phyloP scores from a whole-genome alignment of 2,113 vertebrate species.

The Spermophilus dauricus region DNA sequence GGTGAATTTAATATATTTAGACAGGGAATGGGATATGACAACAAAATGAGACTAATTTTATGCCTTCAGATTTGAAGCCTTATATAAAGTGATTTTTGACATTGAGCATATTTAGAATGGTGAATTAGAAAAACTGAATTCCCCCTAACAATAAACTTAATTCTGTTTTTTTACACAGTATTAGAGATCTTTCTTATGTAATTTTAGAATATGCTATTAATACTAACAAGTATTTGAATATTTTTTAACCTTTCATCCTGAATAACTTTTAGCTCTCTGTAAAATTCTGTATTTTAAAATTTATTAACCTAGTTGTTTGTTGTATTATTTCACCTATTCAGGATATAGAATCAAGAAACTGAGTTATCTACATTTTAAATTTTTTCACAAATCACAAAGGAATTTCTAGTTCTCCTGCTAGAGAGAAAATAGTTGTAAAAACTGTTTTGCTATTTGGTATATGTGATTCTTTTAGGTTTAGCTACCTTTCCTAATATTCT shows the following conservation, averaged over 20 bases:
- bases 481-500: slow-evolving; percentile 54
- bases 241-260: background rate
- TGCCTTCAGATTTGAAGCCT: background rate
- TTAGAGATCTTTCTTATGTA: slow-evolving; percentile 21
- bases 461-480: background rate
- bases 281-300: background rate
- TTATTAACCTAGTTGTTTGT: background rate
- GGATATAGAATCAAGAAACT: background rate
- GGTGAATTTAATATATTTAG: slow-evolving; percentile 8
- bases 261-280: background rate
- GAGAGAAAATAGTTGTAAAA: background rate
- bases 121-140: slow-evolving; percentile 35
- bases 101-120: background rate
- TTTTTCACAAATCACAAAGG: background rate
- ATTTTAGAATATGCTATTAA: slow-evolving; percentile 34
- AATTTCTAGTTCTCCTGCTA: background rate
- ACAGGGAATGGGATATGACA: background rate
- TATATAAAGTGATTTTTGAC: background rate
- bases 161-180: background rate
- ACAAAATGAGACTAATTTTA: background rate
- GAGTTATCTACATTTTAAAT: background rate
- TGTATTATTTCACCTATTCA: background rate
- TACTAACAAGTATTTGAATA: background rate
- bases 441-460: background rate
- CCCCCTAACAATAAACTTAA: background rate